Conservation (phyloP, 2,797 vertebrate genomes). For the Aplochiton taeniatus region DNA sequence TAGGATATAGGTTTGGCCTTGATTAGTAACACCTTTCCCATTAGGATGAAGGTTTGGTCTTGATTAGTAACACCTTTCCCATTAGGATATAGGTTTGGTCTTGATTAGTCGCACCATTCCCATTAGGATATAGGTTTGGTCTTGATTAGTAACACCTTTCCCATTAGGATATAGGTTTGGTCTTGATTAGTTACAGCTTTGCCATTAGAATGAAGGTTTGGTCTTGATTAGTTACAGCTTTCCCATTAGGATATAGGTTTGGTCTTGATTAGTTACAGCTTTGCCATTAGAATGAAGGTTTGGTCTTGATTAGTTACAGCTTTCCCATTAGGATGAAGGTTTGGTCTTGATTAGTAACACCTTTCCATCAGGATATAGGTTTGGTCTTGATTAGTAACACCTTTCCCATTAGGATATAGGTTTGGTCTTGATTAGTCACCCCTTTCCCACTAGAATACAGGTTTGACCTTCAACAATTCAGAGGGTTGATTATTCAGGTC, state of each 20-base stretch:
- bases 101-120: background rate
- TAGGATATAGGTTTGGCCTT: background rate
- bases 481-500: background rate
- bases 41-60: background rate
- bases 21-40: background rate
- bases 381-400: background rate
- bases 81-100: background rate
- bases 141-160: background rate
- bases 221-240: background rate
- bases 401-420: background rate
- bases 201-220: background rate
- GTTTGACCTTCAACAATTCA: background rate
- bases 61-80: background rate
- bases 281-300: too few species aligned
- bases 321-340: too few species aligned
- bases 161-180: slow-evolving; percentile 1
- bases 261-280: too few species aligned
- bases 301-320: too few species aligned
- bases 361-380: too few species aligned
- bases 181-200: background rate
- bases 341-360: too few species aligned
- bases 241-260: background rate
- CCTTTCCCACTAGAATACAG: background rate
- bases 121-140: slow-evolving; percentile 1
- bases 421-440: background rate